A percentile compares a stretch with the other conserved stretches of the same genome.
These are phyloP conservation scores for Drosophila pruinosa DNA, from an alignment of 1,140 invertebrate species.

Conservation along the genomic window DNA sequence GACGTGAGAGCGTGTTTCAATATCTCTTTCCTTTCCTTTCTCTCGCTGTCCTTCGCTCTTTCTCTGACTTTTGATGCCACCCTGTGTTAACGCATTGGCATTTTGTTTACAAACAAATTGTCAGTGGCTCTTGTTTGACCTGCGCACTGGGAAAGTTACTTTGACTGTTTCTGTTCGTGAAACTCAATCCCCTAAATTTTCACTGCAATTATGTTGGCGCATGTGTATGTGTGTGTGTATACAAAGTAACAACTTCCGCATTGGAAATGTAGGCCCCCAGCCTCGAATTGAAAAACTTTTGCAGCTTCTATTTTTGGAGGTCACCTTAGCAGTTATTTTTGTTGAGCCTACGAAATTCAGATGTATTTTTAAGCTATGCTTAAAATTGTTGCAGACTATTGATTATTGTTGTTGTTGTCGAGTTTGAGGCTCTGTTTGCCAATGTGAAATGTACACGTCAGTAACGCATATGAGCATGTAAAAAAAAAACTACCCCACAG, in stretches of 20 bases:
- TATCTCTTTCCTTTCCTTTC: background rate
- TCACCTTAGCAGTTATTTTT: slow-evolving; percentile 51
- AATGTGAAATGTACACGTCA: slow-evolving; percentile 29
- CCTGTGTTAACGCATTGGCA: slow-evolving; percentile 29
- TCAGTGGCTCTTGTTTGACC: slow-evolving; percentile 60
- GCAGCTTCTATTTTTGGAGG: slow-evolving; percentile 52
- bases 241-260: slow-evolving; percentile 27
- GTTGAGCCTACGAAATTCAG: background rate
- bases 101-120: slow-evolving; percentile 76
- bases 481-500: slow-evolving; percentile 35
- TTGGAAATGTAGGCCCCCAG: slow-evolving; percentile 30
- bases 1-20: slow-evolving; percentile 20
- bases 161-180: background rate
- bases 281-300: slow-evolving; percentile 11
- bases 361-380: slow-evolving; percentile 9
- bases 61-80: slow-evolving; percentile 6
- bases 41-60: slow-evolving; percentile 2
- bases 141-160: slow-evolving; percentile 53
- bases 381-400: slow-evolving; percentile 27
- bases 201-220: slow-evolving; percentile 48
- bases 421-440: background rate
- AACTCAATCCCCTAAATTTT: slow-evolving; percentile 15
- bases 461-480: slow-evolving; percentile 10
- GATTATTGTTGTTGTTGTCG: slow-evolving; percentile 19
- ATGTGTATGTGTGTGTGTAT: slow-evolving; percentile 13